Conservation (phyloP, 2,113 vertebrate species). For the Cyanoramphus novaezelandiae region DNA sequence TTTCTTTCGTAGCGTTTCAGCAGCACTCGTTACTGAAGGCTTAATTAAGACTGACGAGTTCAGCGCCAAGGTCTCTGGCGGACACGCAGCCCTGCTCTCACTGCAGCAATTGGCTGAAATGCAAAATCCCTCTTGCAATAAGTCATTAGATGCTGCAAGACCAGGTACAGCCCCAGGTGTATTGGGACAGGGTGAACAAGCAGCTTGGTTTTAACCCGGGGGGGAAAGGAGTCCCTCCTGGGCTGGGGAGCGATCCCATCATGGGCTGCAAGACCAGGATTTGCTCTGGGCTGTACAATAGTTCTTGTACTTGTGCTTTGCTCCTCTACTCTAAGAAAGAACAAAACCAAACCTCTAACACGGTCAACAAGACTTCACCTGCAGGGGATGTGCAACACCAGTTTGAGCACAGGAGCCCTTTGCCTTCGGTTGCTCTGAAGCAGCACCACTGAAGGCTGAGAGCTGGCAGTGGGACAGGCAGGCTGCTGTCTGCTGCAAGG, state of each 20-base stretch:
- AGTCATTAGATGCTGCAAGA: not conserved
- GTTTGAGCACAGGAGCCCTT: not conserved
- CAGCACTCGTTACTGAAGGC: not conserved
- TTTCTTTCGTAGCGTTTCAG: rapidly evolving
- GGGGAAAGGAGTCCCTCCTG: rapidly evolving
- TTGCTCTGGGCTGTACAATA: not conserved
- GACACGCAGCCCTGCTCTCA: not conserved
- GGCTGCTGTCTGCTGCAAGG: not conserved
- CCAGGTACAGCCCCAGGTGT: not conserved
- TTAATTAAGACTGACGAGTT: slow-evolving; percentile 4
- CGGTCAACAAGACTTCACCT: not conserved
- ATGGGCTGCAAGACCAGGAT: rapidly evolving
- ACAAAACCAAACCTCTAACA: not conserved
- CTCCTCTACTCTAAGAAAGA: not conserved
- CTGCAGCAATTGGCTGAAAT: not conserved
- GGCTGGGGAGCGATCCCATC: rapidly evolving
- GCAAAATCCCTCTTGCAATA: not conserved
- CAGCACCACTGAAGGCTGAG: not conserved
- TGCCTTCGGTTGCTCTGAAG: rapidly evolving
- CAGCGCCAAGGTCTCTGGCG: not conserved
- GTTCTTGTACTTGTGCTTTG: not conserved
- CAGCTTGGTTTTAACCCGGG: rapidly evolving
- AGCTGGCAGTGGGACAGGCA: not conserved
- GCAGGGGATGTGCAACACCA: rapidly evolving
- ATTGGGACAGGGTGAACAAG: not conserved